A percentile compares a stretch with the other conserved stretches of the same genome.
phyloP scores from a whole-genome alignment of 1,140 invertebrate genomes.

The Gerris buenoi region DNA sequence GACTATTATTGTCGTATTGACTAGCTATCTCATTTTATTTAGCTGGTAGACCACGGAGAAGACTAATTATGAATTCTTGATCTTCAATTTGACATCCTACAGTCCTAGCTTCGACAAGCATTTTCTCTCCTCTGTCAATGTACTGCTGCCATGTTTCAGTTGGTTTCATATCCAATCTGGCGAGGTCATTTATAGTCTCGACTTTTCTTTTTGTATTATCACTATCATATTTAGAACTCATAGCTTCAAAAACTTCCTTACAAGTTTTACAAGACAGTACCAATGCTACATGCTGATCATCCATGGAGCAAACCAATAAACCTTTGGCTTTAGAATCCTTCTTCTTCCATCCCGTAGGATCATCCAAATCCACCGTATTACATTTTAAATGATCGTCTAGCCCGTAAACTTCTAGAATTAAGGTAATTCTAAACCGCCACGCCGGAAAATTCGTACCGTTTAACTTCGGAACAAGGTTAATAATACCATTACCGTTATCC shows the following conservation, averaged over 20 bases:
- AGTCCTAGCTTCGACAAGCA: neutral
- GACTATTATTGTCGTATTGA: neutral
- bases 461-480: neutral
- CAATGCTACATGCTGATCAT: neutral
- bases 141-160: neutral
- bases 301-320: neutral
- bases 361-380: neutral
- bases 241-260: neutral
- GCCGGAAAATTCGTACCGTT: neutral
- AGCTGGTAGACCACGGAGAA: neutral
- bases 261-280: neutral
- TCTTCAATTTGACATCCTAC: neutral
- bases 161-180: neutral
- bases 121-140: neutral
- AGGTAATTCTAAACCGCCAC: neutral
- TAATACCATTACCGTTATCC: neutral
- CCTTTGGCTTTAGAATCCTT: neutral
- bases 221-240: neutral
- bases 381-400: neutral
- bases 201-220: neutral
- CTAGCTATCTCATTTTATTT: neutral
- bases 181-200: neutral
- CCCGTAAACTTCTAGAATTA: neutral
- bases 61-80: neutral
- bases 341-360: neutral